Percentiles rank a stretch among this genome's conserved stretches.
Evolutionary conservation across 2,113 vertebrate species (phyloP).

Genomic region (Gobiocypris rarus): DNA sequence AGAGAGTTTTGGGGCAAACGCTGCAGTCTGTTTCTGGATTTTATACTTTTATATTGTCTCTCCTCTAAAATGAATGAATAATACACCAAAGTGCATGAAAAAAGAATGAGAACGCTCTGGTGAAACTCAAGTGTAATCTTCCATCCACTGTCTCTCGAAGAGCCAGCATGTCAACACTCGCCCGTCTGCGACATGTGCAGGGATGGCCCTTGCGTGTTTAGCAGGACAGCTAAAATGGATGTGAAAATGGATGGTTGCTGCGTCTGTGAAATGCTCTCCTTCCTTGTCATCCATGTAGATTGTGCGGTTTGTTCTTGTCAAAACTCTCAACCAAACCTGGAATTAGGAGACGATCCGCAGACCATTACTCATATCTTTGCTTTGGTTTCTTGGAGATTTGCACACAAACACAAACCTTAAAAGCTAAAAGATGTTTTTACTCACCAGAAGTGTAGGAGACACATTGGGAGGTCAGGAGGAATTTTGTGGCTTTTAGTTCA

Average conservation of each 20-base stretch:
- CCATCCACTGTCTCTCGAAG: neutral
- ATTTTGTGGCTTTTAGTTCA: too few relatives aligned
- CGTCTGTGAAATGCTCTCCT: conserved; percentile 1
- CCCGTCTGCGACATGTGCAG: neutral
- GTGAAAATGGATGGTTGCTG: conserved; percentile 27
- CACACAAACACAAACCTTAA: neutral
- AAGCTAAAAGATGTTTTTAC: neutral
- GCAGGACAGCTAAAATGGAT: conserved; percentile 23
- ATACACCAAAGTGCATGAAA: neutral
- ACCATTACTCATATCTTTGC: neutral
- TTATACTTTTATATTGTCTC: conserved; percentile 30
- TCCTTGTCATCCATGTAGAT: conserved; percentile 24
- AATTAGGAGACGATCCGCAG: conserved; percentile 17
- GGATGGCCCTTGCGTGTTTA: neutral
- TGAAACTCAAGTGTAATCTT: conserved; percentile 27
- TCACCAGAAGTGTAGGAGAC: neutral
- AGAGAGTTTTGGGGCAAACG: neutral
- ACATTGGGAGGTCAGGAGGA: neutral
- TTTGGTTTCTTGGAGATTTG: neutral
- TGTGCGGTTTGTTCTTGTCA: conserved; percentile 13
- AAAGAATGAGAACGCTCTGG: neutral
- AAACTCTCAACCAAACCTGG: conserved; percentile 20
- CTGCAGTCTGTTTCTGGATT: neutral
- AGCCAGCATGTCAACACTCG: too few relatives aligned
- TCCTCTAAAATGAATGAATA: conserved; percentile 20